phyloP scores from a whole-genome alignment of 2,888 invertebrate genomes.

The Polyommatus icarus region DNA sequence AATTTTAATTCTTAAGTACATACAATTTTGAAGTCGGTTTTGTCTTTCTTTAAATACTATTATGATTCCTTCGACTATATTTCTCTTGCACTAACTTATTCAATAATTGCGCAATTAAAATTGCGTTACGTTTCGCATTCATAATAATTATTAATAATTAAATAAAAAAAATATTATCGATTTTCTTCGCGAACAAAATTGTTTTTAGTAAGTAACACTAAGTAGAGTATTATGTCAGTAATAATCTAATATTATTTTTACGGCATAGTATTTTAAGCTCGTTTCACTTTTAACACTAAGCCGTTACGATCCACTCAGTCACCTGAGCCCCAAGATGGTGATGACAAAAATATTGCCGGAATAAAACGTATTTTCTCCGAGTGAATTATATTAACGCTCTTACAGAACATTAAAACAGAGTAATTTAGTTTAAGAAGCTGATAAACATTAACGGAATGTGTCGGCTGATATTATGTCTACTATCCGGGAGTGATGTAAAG shows the following conservation, averaged over 20 bases:
- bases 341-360: not conserved
- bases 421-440: not conserved
- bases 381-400: not conserved
- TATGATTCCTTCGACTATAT: too few relatives aligned
- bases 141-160: too few relatives aligned
- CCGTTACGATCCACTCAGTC: conserved; percentile 12
- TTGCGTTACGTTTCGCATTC: not conserved
- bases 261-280: not conserved
- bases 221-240: not conserved
- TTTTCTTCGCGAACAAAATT: not conserved
- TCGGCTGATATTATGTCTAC: too few relatives aligned
- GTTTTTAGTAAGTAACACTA: not conserved
- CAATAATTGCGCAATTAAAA: too few relatives aligned
- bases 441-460: not conserved
- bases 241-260: conserved; percentile 10
- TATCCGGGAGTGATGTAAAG: not conserved
- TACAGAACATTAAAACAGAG: not conserved
- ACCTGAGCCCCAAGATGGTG: conserved; percentile 9
- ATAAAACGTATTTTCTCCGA: not conserved
- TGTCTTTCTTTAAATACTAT: too few relatives aligned
- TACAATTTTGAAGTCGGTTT: too few relatives aligned
- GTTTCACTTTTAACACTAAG: conserved; percentile 1
- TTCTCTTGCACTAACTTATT: too few relatives aligned
- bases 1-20: too few relatives aligned
- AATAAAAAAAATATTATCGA: not conserved